Evolutionary conservation across 2,113 vertebrate species (phyloP).

Genomic region (Psilopsiagon aurifrons): DNA sequence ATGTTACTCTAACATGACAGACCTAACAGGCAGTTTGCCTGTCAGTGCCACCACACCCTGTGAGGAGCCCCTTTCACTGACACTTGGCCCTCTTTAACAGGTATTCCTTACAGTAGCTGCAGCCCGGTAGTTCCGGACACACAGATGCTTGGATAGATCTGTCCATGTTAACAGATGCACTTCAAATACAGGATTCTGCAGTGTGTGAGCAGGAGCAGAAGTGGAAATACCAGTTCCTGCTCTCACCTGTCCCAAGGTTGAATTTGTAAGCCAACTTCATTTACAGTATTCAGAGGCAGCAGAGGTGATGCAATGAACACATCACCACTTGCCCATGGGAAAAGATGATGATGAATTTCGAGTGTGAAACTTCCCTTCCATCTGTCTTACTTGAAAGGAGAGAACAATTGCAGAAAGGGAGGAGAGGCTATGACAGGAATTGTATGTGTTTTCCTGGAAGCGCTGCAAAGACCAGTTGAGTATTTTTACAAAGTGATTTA

Average conservation of each 20-base stretch:
- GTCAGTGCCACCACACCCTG: not conserved
- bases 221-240: constrained; percentile 27
- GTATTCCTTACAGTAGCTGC: not conserved
- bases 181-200: not conserved
- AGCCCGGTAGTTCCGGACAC: not conserved
- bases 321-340: not conserved
- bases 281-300: not conserved
- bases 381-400: not conserved
- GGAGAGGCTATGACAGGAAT: not conserved
- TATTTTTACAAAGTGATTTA: not conserved
- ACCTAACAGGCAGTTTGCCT: not conserved
- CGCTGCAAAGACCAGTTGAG: not conserved
- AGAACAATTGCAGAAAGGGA: not conserved
- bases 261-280: not conserved
- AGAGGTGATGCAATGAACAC: not conserved
- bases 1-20: not conserved
- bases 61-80: not conserved
- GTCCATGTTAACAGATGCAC: fast-evolving
- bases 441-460: not conserved
- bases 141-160: not conserved
- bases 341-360: not conserved
- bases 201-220: not conserved
- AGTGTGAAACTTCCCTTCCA: not conserved
- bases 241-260: not conserved
- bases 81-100: not conserved